These are phyloP conservation scores for Malurus leucopterus DNA, from an alignment of 2,797 vertebrate genomes.

Conservation along the genomic window DNA sequence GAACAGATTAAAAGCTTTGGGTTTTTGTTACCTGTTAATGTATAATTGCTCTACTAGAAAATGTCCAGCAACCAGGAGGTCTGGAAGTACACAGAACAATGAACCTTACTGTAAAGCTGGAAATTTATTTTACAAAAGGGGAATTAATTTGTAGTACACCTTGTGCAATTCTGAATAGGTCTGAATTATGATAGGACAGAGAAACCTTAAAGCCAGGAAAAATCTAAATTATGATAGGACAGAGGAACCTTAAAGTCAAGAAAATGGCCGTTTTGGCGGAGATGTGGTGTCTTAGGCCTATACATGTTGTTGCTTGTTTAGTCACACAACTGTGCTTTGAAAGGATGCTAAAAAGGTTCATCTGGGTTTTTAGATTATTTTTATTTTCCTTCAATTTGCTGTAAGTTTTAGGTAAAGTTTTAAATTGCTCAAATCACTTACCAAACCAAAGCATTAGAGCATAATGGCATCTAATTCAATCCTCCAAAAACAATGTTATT, in stretches of 20 bases:
- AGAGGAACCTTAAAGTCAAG: not conserved
- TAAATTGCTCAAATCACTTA: not conserved
- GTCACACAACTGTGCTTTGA: not conserved
- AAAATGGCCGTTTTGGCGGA: not conserved
- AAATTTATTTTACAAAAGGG: not conserved
- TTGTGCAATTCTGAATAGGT: not conserved
- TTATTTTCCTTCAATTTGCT: not conserved
- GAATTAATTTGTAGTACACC: not conserved
- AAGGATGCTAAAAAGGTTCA: not conserved
- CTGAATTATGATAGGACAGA: not conserved
- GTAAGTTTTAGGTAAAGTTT: not conserved
- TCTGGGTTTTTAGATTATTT: not conserved
- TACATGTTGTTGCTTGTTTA: not conserved
- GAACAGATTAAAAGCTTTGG: not conserved
- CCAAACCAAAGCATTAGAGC: not conserved
- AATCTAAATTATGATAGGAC: not conserved
- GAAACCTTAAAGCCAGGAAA: too few species aligned
- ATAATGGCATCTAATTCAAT: not conserved
- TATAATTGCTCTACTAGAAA: not conserved
- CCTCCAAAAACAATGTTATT: not conserved
- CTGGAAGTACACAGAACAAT: not conserved
- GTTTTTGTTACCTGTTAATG: not conserved
- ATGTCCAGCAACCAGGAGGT: not conserved
- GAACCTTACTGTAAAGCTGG: not conserved
- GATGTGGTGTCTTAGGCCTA: accelerated